phyloP scores from a whole-genome alignment of 1,140 invertebrate genomes.

The Drosophila erecta region DNA sequence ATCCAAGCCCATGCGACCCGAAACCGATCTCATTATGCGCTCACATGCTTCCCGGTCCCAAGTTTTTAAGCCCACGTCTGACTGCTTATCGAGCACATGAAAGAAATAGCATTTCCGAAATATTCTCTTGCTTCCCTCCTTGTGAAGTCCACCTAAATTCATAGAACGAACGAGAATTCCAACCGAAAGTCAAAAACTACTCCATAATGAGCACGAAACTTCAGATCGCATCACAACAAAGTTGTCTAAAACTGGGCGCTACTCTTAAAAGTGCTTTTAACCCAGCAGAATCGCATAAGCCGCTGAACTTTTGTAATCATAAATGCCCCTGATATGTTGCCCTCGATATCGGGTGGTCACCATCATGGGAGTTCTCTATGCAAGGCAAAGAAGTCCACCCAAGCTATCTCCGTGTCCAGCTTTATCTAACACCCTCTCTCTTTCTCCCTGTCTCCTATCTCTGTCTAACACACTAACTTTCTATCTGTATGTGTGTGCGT shows the following conservation, averaged over 20 bases:
- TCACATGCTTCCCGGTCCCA: constrained; percentile 33
- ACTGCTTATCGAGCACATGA: constrained; percentile 44
- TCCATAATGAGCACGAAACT: no score
- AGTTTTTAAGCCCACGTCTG: constrained; percentile 47
- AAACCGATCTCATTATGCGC: constrained; percentile 55
- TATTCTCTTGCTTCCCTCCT: neutral
- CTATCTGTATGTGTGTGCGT: constrained; percentile 21
- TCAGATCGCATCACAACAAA: neutral
- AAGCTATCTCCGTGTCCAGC: constrained; percentile 47
- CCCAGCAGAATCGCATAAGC: no score
- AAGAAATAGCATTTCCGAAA: neutral
- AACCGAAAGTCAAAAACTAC: no score
- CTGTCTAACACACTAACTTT: constrained; percentile 28
- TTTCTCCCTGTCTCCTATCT: constrained; percentile 37
- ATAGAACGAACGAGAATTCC: no score
- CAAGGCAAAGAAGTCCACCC: constrained; percentile 2
- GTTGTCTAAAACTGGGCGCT: neutral
- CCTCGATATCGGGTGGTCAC: neutral
- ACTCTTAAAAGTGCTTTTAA: no score
- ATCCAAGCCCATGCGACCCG: neutral
- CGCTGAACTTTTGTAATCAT: neutral
- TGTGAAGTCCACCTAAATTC: no score
- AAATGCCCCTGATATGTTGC: neutral
- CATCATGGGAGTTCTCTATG: neutral
- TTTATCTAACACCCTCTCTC: constrained; percentile 68